A percentile compares a stretch with the other conserved stretches of the same genome.
These are phyloP conservation scores for Leptopilina drosophilae DNA, from an alignment of 2,888 invertebrate genomes.

Conservation along the genomic window DNA sequence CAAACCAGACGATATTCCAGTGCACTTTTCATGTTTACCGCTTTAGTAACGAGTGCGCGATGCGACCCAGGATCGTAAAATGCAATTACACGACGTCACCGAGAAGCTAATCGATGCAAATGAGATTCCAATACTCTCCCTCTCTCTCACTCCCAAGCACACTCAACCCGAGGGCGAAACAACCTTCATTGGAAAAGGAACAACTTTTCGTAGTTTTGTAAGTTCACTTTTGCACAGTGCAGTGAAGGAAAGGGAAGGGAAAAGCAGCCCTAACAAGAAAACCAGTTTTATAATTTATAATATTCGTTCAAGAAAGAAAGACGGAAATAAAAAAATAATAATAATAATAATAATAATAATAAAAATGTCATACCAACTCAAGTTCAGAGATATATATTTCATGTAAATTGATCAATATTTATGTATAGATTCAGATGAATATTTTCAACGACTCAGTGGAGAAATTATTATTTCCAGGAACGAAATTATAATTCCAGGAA, in stretches of 20 bases:
- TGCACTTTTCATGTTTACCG: constrained; percentile 53
- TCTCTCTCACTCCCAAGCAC: constrained; percentile 30
- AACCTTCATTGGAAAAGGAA: constrained; percentile 2
- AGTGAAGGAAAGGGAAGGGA: neutral
- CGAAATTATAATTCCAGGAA: too few relatives aligned
- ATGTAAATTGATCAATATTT: constrained; percentile 13
- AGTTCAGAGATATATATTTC: neutral
- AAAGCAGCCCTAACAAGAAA: neutral
- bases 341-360: neutral
- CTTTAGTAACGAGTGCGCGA: constrained; percentile 50
- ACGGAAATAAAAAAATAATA: neutral
- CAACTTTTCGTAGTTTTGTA: constrained; percentile 16
- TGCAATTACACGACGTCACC: constrained; percentile 68
- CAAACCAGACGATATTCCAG: constrained; percentile 25
- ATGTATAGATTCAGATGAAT: constrained; percentile 4
- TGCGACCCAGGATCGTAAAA: constrained; percentile 59
- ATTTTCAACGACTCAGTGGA: neutral
- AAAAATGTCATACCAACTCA: neutral
- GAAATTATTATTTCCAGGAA: too few relatives aligned
- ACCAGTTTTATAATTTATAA: constrained; percentile 4
- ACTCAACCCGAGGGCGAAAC: constrained; percentile 31
- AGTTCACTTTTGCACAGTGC: neutral
- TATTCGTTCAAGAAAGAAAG: neutral
- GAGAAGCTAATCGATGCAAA: constrained; percentile 70
- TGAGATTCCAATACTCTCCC: constrained; percentile 65